phyloP scores from a whole-genome alignment of 2,113 vertebrate genomes.

The Macrotis lagotis region DNA sequence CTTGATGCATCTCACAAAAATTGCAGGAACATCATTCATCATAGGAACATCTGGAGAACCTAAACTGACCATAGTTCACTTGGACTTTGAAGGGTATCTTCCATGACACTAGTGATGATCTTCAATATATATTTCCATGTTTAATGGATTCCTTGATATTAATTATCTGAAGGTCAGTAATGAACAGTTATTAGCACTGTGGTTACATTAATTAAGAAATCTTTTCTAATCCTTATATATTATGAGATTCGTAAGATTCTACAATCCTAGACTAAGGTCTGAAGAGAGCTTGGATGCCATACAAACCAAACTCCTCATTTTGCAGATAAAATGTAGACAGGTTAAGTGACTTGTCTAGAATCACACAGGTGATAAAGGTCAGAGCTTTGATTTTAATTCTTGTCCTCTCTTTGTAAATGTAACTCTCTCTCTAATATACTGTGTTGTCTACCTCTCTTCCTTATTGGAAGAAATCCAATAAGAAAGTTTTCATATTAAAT shows the following conservation, averaged over 20 bases:
- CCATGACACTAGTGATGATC: background rate
- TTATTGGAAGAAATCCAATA: background rate
- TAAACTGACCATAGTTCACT: background rate
- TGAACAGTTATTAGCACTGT: background rate
- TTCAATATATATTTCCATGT: background rate
- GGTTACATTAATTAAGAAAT: background rate
- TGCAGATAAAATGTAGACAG: background rate
- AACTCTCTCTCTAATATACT: background rate
- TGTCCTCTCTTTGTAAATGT: background rate
- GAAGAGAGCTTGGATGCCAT: background rate
- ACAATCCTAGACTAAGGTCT: background rate
- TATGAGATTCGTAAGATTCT: background rate
- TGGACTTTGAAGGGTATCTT: background rate
- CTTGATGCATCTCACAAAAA: background rate
- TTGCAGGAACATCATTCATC: background rate
- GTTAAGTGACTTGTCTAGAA: background rate
- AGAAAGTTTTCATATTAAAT: background rate
- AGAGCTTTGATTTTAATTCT: background rate
- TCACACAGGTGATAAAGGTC: background rate
- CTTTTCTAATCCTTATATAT: background rate
- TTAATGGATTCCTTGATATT: background rate
- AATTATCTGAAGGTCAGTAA: background rate
- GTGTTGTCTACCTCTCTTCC: background rate
- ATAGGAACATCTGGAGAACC: background rate
- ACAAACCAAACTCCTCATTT: background rate